Evolutionary conservation across 2,113 vertebrate genomes (phyloP).

Genomic region (Passerina amoena): DNA sequence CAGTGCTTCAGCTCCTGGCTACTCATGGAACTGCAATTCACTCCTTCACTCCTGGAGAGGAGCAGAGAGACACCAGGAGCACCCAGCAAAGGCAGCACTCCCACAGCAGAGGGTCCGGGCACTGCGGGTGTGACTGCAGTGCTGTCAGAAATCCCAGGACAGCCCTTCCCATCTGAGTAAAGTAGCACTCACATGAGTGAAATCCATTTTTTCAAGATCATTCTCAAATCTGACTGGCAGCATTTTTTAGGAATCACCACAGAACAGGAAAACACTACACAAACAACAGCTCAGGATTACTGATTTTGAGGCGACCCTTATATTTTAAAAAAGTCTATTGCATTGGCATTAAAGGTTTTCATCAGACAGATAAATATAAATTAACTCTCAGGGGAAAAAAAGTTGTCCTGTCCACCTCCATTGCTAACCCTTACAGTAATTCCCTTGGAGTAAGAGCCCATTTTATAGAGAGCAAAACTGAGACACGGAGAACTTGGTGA

Average conservation of each 20-base stretch:
- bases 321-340: not conserved
- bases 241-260: not conserved
- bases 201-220: not conserved
- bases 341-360: not conserved
- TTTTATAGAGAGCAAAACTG: not conserved
- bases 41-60: not conserved
- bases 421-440: not conserved
- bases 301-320: not conserved
- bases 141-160: not conserved
- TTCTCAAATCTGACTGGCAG: not conserved
- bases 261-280: not conserved
- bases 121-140: not conserved
- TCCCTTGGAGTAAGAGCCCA: not conserved
- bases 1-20: not conserved
- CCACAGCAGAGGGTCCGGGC: not conserved
- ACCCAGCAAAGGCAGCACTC: not conserved
- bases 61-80: not conserved
- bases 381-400: not conserved
- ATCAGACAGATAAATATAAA: not conserved
- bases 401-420: not conserved
- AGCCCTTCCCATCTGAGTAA: not conserved
- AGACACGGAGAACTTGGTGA: not conserved
- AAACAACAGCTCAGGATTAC: not conserved
- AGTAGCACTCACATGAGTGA: fast-evolving
- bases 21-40: not conserved